Evolutionary conservation across 2,888 invertebrate genomes (phyloP).

Genomic region (Eupsilia transversa): DNA sequence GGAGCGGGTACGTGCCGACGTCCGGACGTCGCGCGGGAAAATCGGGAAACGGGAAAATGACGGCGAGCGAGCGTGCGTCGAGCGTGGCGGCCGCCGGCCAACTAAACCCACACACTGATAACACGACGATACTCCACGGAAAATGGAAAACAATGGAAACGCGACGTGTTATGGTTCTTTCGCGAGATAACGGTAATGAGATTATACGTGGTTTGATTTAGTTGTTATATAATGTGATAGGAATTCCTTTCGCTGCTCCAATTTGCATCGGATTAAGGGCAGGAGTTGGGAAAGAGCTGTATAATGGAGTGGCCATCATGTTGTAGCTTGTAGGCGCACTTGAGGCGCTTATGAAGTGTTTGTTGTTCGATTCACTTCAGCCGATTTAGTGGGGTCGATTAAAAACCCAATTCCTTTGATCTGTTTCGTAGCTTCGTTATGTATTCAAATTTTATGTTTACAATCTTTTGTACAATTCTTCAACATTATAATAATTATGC

Average conservation of each 20-base stretch:
- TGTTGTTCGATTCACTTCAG: conserved; percentile 50
- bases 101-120: conserved; percentile 86
- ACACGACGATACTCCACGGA: conserved; percentile 80
- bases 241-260: conserved; percentile 43
- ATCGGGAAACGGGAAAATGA: conserved; percentile 79
- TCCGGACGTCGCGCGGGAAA: conserved; percentile 76
- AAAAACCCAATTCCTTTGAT: conserved; percentile 47
- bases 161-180: conserved; percentile 76
- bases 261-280: conserved; percentile 46
- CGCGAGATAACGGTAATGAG: conserved; percentile 76
- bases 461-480: no score
- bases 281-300: conserved; percentile 20
- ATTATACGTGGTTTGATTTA: conserved; percentile 64
- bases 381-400: conserved; percentile 27
- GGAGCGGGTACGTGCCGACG: conserved; percentile 68
- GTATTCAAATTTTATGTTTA: conserved; percentile 14
- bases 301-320: conserved; percentile 46
- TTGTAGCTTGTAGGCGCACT: conserved; percentile 20
- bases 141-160: conserved; percentile 88
- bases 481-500: neutral
- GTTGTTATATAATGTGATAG: conserved; percentile 58
- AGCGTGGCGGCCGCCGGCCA: conserved; percentile 76
- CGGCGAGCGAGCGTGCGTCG: conserved; percentile 79
- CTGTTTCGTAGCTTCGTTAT: conserved; percentile 10
- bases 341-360: conserved; percentile 52